Conservation (phyloP, 2,888 invertebrate genomes). For the Nematopogon swammerdamellus region DNA sequence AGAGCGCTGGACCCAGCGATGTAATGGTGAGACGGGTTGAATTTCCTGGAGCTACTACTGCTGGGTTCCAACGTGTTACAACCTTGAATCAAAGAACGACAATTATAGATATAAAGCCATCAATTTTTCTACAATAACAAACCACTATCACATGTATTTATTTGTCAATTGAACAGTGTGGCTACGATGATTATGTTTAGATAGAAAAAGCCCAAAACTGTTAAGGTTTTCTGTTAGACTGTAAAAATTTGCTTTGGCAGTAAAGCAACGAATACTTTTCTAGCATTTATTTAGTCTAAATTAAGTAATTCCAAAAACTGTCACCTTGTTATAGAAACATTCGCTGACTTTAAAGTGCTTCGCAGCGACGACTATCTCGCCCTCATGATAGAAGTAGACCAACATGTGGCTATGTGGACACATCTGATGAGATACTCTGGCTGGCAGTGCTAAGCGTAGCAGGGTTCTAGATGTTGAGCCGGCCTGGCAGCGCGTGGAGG, state of each 20-base stretch:
- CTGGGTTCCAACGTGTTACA: slow-evolving; percentile 17
- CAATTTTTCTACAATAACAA: too few relatives aligned
- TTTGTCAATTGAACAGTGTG: too few relatives aligned
- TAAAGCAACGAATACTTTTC: too few relatives aligned
- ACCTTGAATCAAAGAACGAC: slow-evolving; percentile 31
- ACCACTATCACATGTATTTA: too few relatives aligned
- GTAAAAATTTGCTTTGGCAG: too few relatives aligned
- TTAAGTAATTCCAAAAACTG: too few relatives aligned
- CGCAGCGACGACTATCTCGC: slow-evolving; percentile 55
- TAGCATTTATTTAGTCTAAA: too few relatives aligned
- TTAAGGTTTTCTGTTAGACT: too few relatives aligned
- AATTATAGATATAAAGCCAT: too few relatives aligned
- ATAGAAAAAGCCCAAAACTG: too few relatives aligned
- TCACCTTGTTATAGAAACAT: slow-evolving; percentile 60
- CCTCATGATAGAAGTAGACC: slow-evolving; percentile 54
- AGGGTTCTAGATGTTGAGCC: slow-evolving; percentile 12
- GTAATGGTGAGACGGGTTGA: slow-evolving; percentile 23
- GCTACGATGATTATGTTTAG: too few relatives aligned
- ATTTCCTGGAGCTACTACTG: slow-evolving; percentile 25
- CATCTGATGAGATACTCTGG: slow-evolving; percentile 47
- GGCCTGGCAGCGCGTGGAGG: slow-evolving; percentile 5
- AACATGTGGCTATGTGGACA: slow-evolving; percentile 50
- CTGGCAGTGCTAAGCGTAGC: slow-evolving; percentile 33
- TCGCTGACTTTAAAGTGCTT: slow-evolving; percentile 51
- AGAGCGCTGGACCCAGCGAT: slow-evolving; percentile 35